Conservation (phyloP, 2,113 vertebrate genomes). For the Tonatia bakeri region DNA sequence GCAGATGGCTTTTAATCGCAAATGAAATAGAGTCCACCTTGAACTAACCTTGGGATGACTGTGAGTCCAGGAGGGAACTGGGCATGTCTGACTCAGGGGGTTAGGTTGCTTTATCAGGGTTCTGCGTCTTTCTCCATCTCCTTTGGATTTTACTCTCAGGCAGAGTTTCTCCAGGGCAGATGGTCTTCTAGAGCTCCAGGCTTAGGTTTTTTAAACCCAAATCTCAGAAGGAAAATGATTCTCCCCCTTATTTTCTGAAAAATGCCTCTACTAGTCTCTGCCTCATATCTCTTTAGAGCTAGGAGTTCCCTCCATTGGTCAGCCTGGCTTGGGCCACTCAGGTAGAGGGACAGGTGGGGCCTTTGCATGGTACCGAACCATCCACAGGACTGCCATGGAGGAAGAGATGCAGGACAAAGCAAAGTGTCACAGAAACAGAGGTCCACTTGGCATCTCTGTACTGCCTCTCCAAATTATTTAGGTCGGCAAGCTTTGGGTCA, state of each 20-base stretch:
- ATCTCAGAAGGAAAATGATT: not conserved
- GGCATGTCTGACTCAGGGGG: too few species aligned
- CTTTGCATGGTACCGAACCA: not conserved
- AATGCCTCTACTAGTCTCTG: not conserved
- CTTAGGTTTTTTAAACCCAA: not conserved
- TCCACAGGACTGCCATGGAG: not conserved
- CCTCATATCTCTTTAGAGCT: not conserved
- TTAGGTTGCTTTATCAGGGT: not conserved
- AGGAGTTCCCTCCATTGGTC: not conserved
- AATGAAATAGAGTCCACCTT: not conserved
- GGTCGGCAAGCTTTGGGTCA: not conserved
- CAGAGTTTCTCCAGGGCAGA: not conserved
- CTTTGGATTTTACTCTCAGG: not conserved
- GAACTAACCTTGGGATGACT: not conserved
- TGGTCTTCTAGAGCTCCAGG: not conserved
- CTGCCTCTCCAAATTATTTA: not conserved
- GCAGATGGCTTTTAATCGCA: not conserved
- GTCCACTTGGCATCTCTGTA: fast-evolving
- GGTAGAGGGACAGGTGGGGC: too few species aligned
- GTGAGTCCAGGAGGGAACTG: not conserved
- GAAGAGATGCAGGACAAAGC: not conserved
- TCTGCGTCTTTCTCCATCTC: not conserved
- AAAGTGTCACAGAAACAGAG: not conserved
- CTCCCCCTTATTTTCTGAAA: not conserved
- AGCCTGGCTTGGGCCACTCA: not conserved